phyloP scores from a whole-genome alignment of 64 coral and sea anemone genomes.

The Stichodactyla mertensii region DNA sequence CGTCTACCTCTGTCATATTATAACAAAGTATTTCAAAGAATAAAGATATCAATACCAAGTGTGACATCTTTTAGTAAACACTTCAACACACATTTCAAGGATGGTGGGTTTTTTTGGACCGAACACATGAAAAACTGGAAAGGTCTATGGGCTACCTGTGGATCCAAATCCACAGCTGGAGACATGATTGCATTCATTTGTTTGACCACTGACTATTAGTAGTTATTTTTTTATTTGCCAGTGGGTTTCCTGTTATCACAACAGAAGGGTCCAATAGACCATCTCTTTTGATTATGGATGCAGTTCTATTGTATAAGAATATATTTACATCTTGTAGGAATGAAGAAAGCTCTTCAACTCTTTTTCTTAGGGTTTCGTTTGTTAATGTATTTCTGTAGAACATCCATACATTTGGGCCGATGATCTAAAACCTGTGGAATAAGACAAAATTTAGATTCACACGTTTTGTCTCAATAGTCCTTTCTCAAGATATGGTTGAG shows the following conservation, averaged over 20 bases:
- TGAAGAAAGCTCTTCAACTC: slow-evolving; percentile 10
- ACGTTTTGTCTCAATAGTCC: background rate
- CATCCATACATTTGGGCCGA: slow-evolving; percentile 56
- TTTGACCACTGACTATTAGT: background rate
- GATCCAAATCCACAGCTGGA: background rate
- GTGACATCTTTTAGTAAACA: background rate
- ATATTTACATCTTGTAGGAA: background rate
- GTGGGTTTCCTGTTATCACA: background rate
- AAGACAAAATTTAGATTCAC: background rate
- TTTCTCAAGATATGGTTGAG: too few species aligned
- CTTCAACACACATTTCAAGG: background rate
- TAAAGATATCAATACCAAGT: background rate
- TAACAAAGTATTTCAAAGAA: background rate
- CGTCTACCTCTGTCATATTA: background rate
- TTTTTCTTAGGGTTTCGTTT: slow-evolving; percentile 94
- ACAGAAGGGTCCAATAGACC: background rate
- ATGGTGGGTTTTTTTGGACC: background rate
- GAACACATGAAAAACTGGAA: background rate
- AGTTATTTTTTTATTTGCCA: background rate
- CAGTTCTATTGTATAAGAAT: background rate
- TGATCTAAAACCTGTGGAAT: slow-evolving; percentile 70
- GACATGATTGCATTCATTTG: background rate
- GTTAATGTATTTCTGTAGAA: slow-evolving; percentile 88
- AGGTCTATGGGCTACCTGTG: background rate
- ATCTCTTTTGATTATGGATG: background rate